Base-by-base conservation (phyloP, 2,888 invertebrate genomes). In the Scaptodrosophila latifasciaeformis region DNA sequence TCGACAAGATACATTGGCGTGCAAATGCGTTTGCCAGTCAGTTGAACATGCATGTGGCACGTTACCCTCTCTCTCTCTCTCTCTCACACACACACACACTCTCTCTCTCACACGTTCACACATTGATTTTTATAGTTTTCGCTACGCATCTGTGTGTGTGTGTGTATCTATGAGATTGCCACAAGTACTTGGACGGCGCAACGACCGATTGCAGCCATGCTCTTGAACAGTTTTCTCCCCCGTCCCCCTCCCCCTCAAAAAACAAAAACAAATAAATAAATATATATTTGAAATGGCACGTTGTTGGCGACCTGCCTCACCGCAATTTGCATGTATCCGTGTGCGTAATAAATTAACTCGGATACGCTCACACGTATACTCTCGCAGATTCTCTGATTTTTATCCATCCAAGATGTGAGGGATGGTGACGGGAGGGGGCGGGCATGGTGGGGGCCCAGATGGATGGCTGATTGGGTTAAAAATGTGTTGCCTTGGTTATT, bases 241-340 rank as follows among this genome's bases (percentile, higher is more conserved):
- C 37, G n/a, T 35, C 15, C 24, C 24, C 24, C 24, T 24, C 24
- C 24, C 24, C 24, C 24, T 3, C 24, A 7, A 18, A n/a, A n/a
- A n/a, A n/a, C n/a, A n/a, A n/a, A n/a, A n/a, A n/a, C n/a, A n/a
- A n/a, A n/a, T n/a, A n/a, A n/a, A n/a, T n/a, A n/a, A 57, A 62
- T 55, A 39, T 30, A 30, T 7, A 30, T 30, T 1, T 30, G 12
- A 12, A 30, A n/a, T 2, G 51, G 29, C 59, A 62, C 53, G 60
- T 59, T 74, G 67, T 62, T 70, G 62, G 75, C 69, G 74, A 74
- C 74, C 74, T 74, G 78, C 74, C 74, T 46, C 78, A 74, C 71
- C 65, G 31, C 59, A 63, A 63, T 75, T 75, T 77, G 70, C 77
- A 71, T 74, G 68, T 57, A 59, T 29, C 62, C 58, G 53, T 68